Base-by-base conservation (phyloP, 2,888 invertebrate genomes). In the Allolobophora icterica region DNA sequence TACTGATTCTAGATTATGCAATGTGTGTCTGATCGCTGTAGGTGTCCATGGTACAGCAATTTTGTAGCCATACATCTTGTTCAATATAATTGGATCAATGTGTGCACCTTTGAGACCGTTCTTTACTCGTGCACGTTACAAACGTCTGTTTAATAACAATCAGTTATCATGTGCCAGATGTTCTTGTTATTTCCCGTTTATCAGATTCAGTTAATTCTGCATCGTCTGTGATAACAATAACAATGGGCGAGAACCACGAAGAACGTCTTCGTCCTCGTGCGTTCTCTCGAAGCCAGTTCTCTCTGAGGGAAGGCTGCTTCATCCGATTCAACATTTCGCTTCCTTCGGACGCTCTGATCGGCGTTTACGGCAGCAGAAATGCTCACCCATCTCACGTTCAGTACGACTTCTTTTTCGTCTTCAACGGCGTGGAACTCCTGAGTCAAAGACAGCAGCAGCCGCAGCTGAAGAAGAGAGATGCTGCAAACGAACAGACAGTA, bases 251-350 rank as follows among this genome's bases (percentile, higher is more conserved):
- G 15, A 38, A 17, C 87, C 38, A 34, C 94, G 97, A 97, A 94
- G 97, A 97, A 96, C 97, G 97, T 96, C 98, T 99, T 95, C 97
- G 97, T 94, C 97, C 98, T 93, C 98, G 98, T 96, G 97, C 98
- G 95, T 98, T 98, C 96, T 98, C 98, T 98, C 98, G 91, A 33
- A 97, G 99, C n/a, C 98, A 98, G 96, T 98, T 99, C 96, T 98
- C 98, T 96, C 98, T 98, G 96, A 97, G 98, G 92, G 97, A 98
- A 96, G 97, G 98, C 91, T 97, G 98, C 90, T 98, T 98, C 96
- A 97, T 99, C 91, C 97, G 98, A 95, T 98, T 99, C 95, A 98
- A 99, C 96, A 98, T 99, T 96, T 97, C 97, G 95, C 92, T 95
- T 42, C 96, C 98, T 98, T 94, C 95, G 19, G 93, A 93, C 24